phyloP scores from a whole-genome alignment of 1,140 invertebrate species.

The Drosophila nigromelanica region DNA sequence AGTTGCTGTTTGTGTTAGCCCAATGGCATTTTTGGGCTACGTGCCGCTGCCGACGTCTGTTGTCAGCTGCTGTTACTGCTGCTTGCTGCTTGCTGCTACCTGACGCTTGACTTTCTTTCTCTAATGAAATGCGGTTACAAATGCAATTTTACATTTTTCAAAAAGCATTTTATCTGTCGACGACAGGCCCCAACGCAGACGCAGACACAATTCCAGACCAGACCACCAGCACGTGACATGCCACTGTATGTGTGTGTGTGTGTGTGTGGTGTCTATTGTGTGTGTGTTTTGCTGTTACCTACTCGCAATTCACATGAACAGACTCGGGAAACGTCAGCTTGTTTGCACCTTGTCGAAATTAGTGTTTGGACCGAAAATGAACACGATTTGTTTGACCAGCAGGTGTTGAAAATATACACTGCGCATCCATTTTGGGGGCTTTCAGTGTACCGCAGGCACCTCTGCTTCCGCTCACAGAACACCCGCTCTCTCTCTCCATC shows the following conservation, averaged over 20 bases:
- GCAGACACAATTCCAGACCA: conserved; percentile 15
- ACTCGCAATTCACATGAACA: conserved; percentile 16
- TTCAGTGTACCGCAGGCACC: conserved; percentile 32
- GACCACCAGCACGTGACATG: conserved; percentile 39
- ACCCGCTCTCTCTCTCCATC: background rate
- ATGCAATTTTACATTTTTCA: conserved; percentile 81
- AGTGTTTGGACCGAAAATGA: conserved; percentile 79
- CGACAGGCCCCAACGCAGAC: conserved; percentile 58
- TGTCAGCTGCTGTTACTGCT: conserved; percentile 43
- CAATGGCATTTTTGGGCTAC: conserved; percentile 36
- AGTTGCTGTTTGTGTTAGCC: conserved; percentile 41
- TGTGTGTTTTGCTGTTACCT: conserved; percentile 12
- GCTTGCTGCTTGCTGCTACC: conserved; percentile 57
- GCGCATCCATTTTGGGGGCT: conserved; percentile 36
- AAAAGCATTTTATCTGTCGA: conserved; percentile 79
- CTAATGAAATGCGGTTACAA: conserved; percentile 81
- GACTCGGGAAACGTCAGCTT: conserved; percentile 58
- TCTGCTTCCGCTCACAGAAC: background rate
- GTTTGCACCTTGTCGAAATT: conserved; percentile 82
- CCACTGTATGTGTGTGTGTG: conserved; percentile 13
- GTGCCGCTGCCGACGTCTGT: conserved; percentile 36
- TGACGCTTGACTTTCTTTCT: conserved; percentile 79
- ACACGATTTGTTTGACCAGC: conserved; percentile 81
- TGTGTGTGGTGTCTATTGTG: background rate
- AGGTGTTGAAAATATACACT: conserved; percentile 81